phyloP scores from a whole-genome alignment of 2,113 vertebrate species.

The Microcebus ravelobensis region DNA sequence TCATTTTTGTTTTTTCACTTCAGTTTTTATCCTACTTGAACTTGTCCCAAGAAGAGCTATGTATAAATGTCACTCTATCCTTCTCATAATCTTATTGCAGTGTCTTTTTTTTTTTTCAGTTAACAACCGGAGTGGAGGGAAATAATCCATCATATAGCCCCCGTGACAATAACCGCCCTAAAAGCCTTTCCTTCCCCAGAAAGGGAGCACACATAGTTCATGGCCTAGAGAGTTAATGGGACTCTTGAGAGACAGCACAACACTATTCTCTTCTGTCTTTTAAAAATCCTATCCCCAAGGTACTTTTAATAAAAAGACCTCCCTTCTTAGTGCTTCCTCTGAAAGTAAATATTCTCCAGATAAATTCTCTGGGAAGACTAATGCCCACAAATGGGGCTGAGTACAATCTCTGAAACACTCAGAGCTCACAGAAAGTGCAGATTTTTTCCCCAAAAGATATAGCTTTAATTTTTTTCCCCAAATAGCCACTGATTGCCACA shows the following conservation, averaged over 20 bases:
- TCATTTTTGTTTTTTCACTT: constrained; percentile 23
- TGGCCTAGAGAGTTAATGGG: background rate
- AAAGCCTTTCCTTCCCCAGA: background rate
- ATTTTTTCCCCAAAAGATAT: background rate
- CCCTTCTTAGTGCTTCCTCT: background rate
- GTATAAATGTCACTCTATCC: background rate
- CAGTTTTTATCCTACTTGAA: background rate
- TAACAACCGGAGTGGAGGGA: background rate
- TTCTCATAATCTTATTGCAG: background rate
- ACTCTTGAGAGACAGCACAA: background rate
- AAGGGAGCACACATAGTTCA: background rate
- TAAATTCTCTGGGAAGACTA: background rate
- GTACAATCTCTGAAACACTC: background rate
- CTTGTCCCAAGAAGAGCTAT: background rate
- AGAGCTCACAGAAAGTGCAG: background rate
- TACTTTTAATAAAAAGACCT: constrained; percentile 23
- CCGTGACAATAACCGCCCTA: background rate
- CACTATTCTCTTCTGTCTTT: background rate
- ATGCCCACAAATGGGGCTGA: background rate
- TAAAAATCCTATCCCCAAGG: background rate
- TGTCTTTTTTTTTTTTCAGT: background rate
- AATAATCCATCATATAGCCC: background rate
- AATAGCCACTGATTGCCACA: background rate
- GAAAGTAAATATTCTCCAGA: constrained; percentile 24
- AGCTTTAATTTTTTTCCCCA: background rate